Percentiles rank a stretch among this genome's conserved stretches.
phyloP scores from a whole-genome alignment of 2,888 invertebrate species.

The Phytoseiulus persimilis region DNA sequence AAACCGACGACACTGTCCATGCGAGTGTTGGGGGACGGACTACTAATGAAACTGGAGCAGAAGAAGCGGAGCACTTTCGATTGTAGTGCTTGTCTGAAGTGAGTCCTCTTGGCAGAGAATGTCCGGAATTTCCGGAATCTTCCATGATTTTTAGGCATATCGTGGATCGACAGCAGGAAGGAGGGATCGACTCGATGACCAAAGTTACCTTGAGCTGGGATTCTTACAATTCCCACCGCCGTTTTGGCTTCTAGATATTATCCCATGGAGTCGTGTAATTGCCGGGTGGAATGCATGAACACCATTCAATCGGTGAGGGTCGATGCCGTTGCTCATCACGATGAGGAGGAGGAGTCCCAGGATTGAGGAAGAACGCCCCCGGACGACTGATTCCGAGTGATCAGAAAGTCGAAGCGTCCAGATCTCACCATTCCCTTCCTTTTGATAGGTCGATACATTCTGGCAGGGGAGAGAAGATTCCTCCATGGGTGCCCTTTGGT shows the following conservation, averaged over 20 bases:
- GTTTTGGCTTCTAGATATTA: not conserved
- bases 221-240: too few species aligned
- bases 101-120: not conserved
- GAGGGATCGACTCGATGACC: too few species aligned
- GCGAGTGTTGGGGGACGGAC: not conserved
- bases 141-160: too few species aligned
- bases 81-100: not conserved
- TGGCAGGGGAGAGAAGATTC: not conserved
- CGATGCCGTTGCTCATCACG: not conserved
- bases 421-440: too few species aligned
- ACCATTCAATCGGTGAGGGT: not conserved
- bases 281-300: not conserved
- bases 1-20: not conserved
- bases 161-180: too few species aligned
- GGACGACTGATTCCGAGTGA: too few species aligned
- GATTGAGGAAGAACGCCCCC: too few species aligned
- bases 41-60: not conserved
- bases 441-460: not conserved
- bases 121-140: too few species aligned
- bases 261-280: not conserved
- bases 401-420: too few species aligned
- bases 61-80: not conserved
- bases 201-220: too few species aligned
- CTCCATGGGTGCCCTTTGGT: not conserved
- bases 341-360: too few species aligned